Conservation (phyloP, 92 coral and sea anemone genomes). For the Porites rus region DNA sequence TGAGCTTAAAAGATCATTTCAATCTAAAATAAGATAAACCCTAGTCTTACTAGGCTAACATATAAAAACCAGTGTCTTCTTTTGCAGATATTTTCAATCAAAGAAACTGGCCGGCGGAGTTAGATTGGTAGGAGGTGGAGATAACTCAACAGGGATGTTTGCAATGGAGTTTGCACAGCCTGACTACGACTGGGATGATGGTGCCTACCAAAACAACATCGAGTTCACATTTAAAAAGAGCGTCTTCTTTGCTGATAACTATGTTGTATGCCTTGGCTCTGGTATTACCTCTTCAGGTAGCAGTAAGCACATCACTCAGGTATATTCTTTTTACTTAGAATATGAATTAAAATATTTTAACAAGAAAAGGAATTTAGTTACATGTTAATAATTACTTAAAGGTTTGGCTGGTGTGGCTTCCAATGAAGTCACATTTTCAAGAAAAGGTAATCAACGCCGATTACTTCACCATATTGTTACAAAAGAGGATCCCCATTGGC, state of each 20-base stretch:
- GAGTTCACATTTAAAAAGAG: slow-evolving; percentile 48
- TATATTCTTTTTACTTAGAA: neutral
- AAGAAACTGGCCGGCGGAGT: slow-evolving; percentile 69
- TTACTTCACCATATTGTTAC: no score
- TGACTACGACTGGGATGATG: slow-evolving; percentile 3
- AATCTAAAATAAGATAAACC: no score
- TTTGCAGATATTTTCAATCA: slow-evolving; percentile 53
- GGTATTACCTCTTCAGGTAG: slow-evolving; percentile 24
- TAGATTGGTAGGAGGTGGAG: slow-evolving; percentile 44
- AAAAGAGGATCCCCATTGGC: no score
- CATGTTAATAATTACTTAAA: no score
- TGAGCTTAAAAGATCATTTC: no score
- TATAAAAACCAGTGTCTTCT: no score
- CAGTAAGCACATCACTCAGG: slow-evolving; percentile 23
- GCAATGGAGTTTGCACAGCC: slow-evolving; percentile 69
- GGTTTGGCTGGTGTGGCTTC: no score
- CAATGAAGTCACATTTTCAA: no score
- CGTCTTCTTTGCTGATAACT: slow-evolving; percentile 42
- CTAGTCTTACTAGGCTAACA: no score
- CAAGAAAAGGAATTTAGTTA: no score
- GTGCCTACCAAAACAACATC: neutral
- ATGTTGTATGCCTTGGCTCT: slow-evolving; percentile 50
- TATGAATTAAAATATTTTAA: no score
- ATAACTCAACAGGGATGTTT: slow-evolving; percentile 55
- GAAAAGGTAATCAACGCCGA: no score